Conservation (phyloP, 2,797 vertebrate species). For the Sebastes steindachneri region DNA sequence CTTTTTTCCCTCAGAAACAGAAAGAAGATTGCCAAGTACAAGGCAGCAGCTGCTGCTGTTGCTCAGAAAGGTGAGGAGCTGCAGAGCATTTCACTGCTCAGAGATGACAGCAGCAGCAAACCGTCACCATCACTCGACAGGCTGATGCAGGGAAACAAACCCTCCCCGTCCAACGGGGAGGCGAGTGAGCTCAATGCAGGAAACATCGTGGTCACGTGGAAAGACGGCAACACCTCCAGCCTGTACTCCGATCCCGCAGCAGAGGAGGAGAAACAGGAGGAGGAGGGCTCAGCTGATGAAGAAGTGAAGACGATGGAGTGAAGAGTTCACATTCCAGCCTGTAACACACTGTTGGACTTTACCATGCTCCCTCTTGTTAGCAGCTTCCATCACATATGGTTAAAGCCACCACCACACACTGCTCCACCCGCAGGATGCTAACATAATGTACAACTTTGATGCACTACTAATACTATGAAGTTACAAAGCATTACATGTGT, state of each 20-base stretch:
- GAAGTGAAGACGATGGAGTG: not conserved
- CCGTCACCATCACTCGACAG: not conserved
- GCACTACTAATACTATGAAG: not conserved
- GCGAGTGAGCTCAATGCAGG: constrained; percentile 54
- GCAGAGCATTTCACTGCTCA: constrained; percentile 9
- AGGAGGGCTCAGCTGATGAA: not conserved
- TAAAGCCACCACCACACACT: not conserved
- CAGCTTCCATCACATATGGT: not conserved
- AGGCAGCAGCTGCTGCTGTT: constrained; percentile 28
- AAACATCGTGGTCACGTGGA: constrained; percentile 82
- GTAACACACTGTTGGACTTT: not conserved
- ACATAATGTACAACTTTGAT: not conserved
- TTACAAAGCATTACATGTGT: not conserved
- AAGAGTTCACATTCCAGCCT: not conserved
- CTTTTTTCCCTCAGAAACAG: constrained; percentile 80
- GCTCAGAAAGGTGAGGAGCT: constrained; percentile 64
- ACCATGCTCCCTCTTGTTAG: not conserved
- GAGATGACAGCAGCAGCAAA: constrained; percentile 9
- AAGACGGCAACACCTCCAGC: constrained; percentile 79
- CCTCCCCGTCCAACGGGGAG: constrained; percentile 17
- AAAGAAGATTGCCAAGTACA: constrained; percentile 77
- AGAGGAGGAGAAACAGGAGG: constrained; percentile 31
- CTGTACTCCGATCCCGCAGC: constrained; percentile 69
- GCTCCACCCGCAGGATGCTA: not conserved
- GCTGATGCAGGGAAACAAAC: not conserved